Evolutionary conservation across 1,140 invertebrate genomes (phyloP), one percentile per base, ranked within the genome.

Genomic region (Melipona quadrifasciata): DNA sequence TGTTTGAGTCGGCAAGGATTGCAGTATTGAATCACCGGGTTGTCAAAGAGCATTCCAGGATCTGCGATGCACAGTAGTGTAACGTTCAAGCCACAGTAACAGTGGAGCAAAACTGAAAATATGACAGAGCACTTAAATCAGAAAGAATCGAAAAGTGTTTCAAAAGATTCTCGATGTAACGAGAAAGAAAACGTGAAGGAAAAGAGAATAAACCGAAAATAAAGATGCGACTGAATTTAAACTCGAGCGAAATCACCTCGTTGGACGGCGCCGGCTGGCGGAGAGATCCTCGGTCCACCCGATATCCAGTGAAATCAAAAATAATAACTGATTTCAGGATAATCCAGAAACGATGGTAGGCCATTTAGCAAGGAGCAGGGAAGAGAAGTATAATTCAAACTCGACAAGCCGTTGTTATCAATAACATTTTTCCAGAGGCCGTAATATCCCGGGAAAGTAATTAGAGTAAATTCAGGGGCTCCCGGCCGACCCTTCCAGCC

Each of bases 401-500:
- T 80, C 76, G 86, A 89, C 88, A 90, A 90, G 89, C 85, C 86
- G 89, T 91, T 92, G 91, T 91, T 92, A 92, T 92, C 91, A 92
- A 92, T 92, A 93, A 93, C 84, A 92, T 91, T 93, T 93, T 92
- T 87, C 71, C 90, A 89, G 89, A 89, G 89, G 88, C 88, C 86
- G 89, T 90, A 90, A 90, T 90, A 90, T 89, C 89, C 88, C 89
- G 89, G 89, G 88, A 93, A 92, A 93, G 91, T 92, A 93, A 93
- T 94, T 93, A 92, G 93, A 92, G 92, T 93, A 93, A 93, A 94
- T 93, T 93, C 92, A 91, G 90, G 86, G 91, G 86, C 89, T 92
- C 78, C 87, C 84, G 86, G 87, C n/a, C 90, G 87, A 92, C 92
- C 92, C 92, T 93, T 93, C 80, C 86, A 87, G 86, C 82, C 89